phyloP scores from a whole-genome alignment of 1,140 invertebrate genomes.

The Drosophila murphyi region DNA sequence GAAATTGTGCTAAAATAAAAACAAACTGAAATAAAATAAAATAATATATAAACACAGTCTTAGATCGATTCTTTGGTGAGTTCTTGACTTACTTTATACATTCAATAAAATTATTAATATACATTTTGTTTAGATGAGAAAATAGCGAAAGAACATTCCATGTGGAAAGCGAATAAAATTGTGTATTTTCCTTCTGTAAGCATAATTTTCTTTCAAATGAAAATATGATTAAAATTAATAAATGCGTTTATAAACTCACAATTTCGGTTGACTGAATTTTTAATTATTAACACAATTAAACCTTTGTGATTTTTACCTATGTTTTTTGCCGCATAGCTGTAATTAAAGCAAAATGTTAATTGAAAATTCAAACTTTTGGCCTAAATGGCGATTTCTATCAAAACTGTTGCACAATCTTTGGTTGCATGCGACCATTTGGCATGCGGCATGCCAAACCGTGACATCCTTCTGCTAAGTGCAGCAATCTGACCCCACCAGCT shows the following conservation, averaged over 20 bases:
- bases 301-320: background rate
- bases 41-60: too few relatives aligned
- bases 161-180: too few relatives aligned
- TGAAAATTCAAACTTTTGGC: background rate
- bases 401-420: constrained; percentile 47
- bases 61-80: too few relatives aligned
- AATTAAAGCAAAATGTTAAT: background rate
- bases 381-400: constrained; percentile 19
- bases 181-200: too few relatives aligned
- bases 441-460: constrained; percentile 48
- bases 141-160: too few relatives aligned
- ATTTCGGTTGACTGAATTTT: background rate
- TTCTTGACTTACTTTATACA: too few relatives aligned
- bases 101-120: too few relatives aligned
- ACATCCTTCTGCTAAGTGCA: constrained; percentile 49
- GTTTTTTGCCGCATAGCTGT: background rate
- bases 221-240: background rate
- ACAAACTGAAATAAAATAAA: too few relatives aligned
- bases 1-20: too few relatives aligned
- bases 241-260: background rate
- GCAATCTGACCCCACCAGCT: constrained; percentile 39
- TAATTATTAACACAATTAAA: background rate
- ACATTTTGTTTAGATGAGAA: too few relatives aligned
- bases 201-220: too few relatives aligned
- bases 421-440: constrained; percentile 33